These are phyloP conservation scores for Apoderus coryli DNA, from an alignment of 2,888 invertebrate genomes.

Conservation along the genomic window DNA sequence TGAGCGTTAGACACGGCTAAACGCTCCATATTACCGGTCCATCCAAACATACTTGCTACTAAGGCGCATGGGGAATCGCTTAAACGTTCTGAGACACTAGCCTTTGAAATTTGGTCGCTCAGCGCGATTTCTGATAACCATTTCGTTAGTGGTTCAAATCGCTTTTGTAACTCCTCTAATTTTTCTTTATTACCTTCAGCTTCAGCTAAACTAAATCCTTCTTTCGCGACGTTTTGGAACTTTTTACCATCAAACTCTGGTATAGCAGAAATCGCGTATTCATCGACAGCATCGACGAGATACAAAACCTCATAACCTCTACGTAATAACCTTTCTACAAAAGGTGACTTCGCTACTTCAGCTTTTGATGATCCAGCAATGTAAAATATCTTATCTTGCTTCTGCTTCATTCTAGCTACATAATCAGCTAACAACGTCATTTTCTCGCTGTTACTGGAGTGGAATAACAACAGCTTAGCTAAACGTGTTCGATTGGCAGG, in stretches of 20 bases:
- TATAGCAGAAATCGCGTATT: conserved; percentile 89
- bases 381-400: conserved; percentile 91
- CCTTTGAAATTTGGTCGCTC: conserved; percentile 64
- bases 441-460: conserved; percentile 52
- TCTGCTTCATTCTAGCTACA: conserved; percentile 86
- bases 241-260: conserved; percentile 98
- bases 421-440: conserved; percentile 76
- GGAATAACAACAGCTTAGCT: conserved; percentile 87
- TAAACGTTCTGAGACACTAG: conserved; percentile 73
- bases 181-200: conserved; percentile 54
- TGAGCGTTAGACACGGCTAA: conserved; percentile 91
- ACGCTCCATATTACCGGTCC: conserved; percentile 99
- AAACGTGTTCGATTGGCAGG: conserved; percentile 89
- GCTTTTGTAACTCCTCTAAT: conserved; percentile 57
- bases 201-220: conserved; percentile 80
- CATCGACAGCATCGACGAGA: conserved; percentile 93
- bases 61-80: conserved; percentile 89
- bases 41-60: conserved; percentile 92
- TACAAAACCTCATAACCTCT: conserved; percentile 94
- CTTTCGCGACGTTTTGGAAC: conserved; percentile 99
- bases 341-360: conserved; percentile 85
- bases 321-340: conserved; percentile 83
- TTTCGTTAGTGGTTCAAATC: conserved; percentile 77
- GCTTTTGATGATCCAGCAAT: conserved; percentile 79
- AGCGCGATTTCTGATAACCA: conserved; percentile 77